Percentiles rank a stretch among this genome's conserved stretches.
These are phyloP conservation scores for Lasioglossum lativentre DNA, from an alignment of 2,888 invertebrate genomes.

Conservation along the genomic window DNA sequence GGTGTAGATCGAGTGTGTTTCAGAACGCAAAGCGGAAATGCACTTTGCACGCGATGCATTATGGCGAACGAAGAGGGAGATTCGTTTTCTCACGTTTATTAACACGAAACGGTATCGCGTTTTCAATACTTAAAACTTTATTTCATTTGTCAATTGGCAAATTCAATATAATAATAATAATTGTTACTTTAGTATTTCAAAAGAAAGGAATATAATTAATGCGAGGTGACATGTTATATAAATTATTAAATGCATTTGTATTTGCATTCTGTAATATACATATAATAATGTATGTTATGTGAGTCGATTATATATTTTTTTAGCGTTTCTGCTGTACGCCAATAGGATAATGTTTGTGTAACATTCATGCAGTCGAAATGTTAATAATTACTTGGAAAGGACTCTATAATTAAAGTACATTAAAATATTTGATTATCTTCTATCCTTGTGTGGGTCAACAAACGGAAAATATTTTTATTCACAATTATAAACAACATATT, in stretches of 20 bases:
- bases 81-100: background rate
- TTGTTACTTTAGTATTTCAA: background rate
- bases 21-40: background rate
- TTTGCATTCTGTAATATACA: background rate
- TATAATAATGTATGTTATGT: background rate
- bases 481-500: background rate
- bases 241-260: background rate
- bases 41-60: background rate
- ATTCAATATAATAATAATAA: background rate
- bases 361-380: background rate
- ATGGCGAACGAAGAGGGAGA: background rate
- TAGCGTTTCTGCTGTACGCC: background rate
- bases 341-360: background rate
- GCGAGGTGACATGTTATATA: conserved; percentile 86
- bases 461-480: background rate
- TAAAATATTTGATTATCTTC: background rate
- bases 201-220: conserved; percentile 87
- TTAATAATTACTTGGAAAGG: background rate
- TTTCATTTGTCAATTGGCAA: background rate
- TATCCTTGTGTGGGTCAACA: background rate
- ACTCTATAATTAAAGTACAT: background rate
- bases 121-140: background rate
- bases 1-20: background rate
- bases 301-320: background rate
- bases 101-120: background rate